Evolutionary conservation across 2,888 invertebrate genomes (phyloP).

Genomic region (Chalcosyrphus nemorum): DNA sequence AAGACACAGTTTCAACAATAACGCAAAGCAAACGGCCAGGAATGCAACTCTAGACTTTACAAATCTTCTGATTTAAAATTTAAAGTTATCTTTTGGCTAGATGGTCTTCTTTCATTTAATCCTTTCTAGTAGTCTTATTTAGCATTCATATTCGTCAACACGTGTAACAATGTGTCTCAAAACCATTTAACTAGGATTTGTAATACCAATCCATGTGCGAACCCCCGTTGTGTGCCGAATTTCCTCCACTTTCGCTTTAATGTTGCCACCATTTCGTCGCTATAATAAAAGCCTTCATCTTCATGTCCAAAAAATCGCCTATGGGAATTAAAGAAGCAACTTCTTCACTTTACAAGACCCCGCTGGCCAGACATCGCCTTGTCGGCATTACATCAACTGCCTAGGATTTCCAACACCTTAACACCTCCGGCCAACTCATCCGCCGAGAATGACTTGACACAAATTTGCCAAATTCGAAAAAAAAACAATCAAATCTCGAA

Average conservation of each 20-base stretch:
- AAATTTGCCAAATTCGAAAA: not conserved
- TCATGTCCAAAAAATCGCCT: not conserved
- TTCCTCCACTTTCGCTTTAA: not conserved
- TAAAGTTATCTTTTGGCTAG: too few relatives aligned
- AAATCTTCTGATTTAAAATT: too few relatives aligned
- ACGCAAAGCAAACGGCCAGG: too few relatives aligned
- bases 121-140: too few relatives aligned
- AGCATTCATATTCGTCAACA: too few relatives aligned
- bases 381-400: not conserved
- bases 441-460: slow-evolving; percentile 36
- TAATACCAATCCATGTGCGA: not conserved
- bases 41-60: too few relatives aligned
- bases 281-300: not conserved
- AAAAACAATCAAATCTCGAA: slow-evolving; percentile 26
- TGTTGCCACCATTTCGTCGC: not conserved
- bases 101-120: too few relatives aligned
- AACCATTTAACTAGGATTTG: too few relatives aligned
- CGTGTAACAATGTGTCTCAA: too few relatives aligned
- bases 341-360: slow-evolving; percentile 29
- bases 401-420: slow-evolving; percentile 25
- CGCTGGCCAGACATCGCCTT: not conserved
- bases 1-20: too few relatives aligned
- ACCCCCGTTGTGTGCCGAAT: not conserved
- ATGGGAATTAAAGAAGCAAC: slow-evolving; percentile 6
- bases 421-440: slow-evolving; percentile 44